Evolutionary conservation across 2,888 invertebrate genomes (phyloP), one percentile per base, ranked within the genome.

Genomic region (Coleophora deauratella): DNA sequence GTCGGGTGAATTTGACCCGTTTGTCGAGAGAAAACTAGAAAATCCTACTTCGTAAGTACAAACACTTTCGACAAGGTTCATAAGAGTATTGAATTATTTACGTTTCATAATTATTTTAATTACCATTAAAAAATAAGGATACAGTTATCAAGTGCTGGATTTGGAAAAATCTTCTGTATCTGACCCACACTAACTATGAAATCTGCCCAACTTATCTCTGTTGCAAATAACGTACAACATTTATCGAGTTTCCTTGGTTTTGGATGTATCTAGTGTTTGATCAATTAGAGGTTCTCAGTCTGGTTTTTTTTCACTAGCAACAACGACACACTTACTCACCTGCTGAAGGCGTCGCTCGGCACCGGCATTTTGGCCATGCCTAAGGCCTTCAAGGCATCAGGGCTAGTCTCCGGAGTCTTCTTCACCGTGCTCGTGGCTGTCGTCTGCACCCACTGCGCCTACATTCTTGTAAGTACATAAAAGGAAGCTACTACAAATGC

Each of bases 331-430:
- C 86, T 98, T 55, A 96, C 96, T 55, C 97, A 98, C 87, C 88
- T 99, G 50, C 86, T 98, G 58, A 99, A 98, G 78, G 98, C 97
- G 6, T 97, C 97, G 30, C 89, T 99, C 43, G 99, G 99, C 21
- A 98, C 98, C 8, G 99, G 99, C 35, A 97, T 99, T 64, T 87
- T 99, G 51, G 90, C 98, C 1, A 96, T 99, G 94, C 98, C 98
- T 0, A 88, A 90, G 43, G 98, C 98, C 9, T 96, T 98, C 71
- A 92, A 91, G 72, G 90, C 92, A 68, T 91, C 96, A 7, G 99
- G 99, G 32, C 86, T 98, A 33, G 80, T 93, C 47, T 87, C 94
- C 47, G 98, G 98, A 38, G 89, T 96, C 48, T 86, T 94, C 57
- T 91, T 94, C 42, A 93, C 98, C 0, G 87, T 97, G 35, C 72